A percentile compares a stretch with the other conserved stretches of the same genome.
phyloP scores from a whole-genome alignment of 2,888 invertebrate genomes.

The Dicranocentrus wangi region DNA sequence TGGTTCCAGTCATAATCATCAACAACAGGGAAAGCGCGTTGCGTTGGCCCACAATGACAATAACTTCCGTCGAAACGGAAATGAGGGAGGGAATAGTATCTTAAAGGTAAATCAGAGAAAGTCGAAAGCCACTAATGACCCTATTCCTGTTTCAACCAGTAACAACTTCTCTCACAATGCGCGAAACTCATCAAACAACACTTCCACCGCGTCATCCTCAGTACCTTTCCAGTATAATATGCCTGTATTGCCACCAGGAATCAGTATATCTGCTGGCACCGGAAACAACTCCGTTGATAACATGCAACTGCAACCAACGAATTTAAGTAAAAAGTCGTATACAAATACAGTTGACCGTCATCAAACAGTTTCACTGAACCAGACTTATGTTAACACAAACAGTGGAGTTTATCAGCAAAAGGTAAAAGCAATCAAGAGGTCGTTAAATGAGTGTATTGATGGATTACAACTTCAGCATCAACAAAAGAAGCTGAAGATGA shows the following conservation, averaged over 20 bases:
- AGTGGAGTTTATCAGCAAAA: slow-evolving; percentile 42
- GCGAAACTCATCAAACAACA: background rate
- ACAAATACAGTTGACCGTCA: slow-evolving; percentile 8
- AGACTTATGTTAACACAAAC: slow-evolving; percentile 7
- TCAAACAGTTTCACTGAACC: background rate
- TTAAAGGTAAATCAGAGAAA: slow-evolving; percentile 28
- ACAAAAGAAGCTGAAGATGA: slow-evolving; percentile 67
- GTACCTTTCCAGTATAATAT: slow-evolving; percentile 19
- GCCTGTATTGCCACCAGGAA: slow-evolving; percentile 61
- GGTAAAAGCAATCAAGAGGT: slow-evolving; percentile 55
- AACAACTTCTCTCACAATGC: slow-evolving; percentile 6
- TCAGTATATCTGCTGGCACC: slow-evolving; percentile 53
- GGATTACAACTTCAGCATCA: slow-evolving; percentile 60
- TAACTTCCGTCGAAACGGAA: slow-evolving; percentile 36
- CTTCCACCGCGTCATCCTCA: background rate
- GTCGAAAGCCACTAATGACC: slow-evolving; percentile 8
- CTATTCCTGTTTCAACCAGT: background rate
- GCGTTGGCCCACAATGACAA: slow-evolving; percentile 34
- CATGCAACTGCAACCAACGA: slow-evolving; percentile 38
- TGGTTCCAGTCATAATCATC: slow-evolving; percentile 20
- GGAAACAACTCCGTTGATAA: background rate
- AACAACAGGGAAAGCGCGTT: slow-evolving; percentile 17
- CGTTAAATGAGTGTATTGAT: slow-evolving; percentile 71
- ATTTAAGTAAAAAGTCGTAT: slow-evolving; percentile 40
- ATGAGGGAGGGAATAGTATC: slow-evolving; percentile 24